Base-by-base conservation (phyloP, 2,797 vertebrate species). In the Pipistrellus pygmaeus region DNA sequence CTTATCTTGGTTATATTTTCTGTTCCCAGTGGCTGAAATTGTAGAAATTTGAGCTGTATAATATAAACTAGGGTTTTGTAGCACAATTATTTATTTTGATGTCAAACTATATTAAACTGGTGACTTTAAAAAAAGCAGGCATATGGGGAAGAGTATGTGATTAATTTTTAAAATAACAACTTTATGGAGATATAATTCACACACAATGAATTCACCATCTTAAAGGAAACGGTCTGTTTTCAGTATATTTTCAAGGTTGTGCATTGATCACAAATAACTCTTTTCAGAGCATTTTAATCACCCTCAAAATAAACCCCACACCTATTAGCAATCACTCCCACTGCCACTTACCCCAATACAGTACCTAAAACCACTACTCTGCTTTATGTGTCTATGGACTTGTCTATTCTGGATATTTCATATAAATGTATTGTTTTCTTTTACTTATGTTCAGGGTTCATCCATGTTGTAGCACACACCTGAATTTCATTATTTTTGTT, bases 31-130 rank as follows among this genome's bases (percentile, higher is more conserved):
- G 48, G 53, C 46, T 57, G 53, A 71, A 73, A 68, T 71, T 84
- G 4, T 66, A 93, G 90, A 76, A 96, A 93, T 85, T 15, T 35
- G 73, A 97, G 68, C 23, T 92, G 78, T 23, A 17, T 62, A 8
- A 9, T n/a, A 32, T 76, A 35, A 85, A 71, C 7, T 62, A 62
- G 57, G 9, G 13, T 20, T 91, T 78, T 64, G 15, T 17, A 81
- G 4, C 35, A 14, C 17, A 76, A 20, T 80, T 84, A 62, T 72
- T 94, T 92, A 18, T 69, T 81, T 57, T 53, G 9, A 17, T 25
- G 23, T 90, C n/a, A 89, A 82, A 11, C 51, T 91, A 13, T 82
- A 51, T 86, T 88, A 73, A 64, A 88, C 18, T 64, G 10, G 3
- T 38, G 4, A 75, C 6, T 81, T 81, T 44, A 57, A 85, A 72